Conservation (phyloP, 2,797 vertebrate genomes). For the Cryptoblepharus egeriae region DNA sequence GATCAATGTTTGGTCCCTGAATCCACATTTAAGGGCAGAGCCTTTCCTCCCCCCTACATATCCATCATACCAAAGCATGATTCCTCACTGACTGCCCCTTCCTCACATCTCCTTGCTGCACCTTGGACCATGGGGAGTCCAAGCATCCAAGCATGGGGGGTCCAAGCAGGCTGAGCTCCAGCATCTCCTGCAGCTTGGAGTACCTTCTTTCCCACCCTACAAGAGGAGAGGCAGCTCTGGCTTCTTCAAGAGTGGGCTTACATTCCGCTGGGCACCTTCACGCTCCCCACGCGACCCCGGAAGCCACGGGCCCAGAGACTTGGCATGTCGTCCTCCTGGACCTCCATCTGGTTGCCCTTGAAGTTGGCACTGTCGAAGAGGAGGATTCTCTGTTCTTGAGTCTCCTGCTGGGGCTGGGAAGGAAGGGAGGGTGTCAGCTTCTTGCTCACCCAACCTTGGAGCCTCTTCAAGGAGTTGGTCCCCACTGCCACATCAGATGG, state of each 20-base stretch:
- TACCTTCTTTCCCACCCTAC: background rate
- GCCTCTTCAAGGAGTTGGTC: too few relatives aligned
- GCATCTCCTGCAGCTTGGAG: too few relatives aligned
- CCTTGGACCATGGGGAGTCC: too few relatives aligned
- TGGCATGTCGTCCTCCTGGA: slow-evolving; percentile 92
- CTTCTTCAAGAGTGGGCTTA: slow-evolving; percentile 74
- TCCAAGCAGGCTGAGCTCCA: too few relatives aligned
- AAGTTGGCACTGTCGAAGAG: slow-evolving; percentile 92
- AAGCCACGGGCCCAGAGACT: slow-evolving; percentile 95
- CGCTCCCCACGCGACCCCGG: slow-evolving; percentile 94
- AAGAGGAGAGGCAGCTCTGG: background rate
- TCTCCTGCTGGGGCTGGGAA: slow-evolving; percentile 77
- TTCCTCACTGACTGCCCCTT: too few relatives aligned
- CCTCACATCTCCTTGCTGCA: too few relatives aligned
- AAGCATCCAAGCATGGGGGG: too few relatives aligned
- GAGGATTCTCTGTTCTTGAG: slow-evolving; percentile 93
- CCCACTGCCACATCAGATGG: too few relatives aligned
- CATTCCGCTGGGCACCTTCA: slow-evolving; percentile 91
- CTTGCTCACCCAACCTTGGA: background rate
- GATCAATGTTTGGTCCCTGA: too few relatives aligned
- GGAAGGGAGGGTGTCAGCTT: background rate
- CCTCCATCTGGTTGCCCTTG: slow-evolving; percentile 96
- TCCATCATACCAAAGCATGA: too few relatives aligned
- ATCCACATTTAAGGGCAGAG: too few relatives aligned
- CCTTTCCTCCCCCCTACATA: background rate